Evolutionary conservation across 2,888 invertebrate genomes (phyloP).

Genomic region (Acanthosoma haemorrhoidale): DNA sequence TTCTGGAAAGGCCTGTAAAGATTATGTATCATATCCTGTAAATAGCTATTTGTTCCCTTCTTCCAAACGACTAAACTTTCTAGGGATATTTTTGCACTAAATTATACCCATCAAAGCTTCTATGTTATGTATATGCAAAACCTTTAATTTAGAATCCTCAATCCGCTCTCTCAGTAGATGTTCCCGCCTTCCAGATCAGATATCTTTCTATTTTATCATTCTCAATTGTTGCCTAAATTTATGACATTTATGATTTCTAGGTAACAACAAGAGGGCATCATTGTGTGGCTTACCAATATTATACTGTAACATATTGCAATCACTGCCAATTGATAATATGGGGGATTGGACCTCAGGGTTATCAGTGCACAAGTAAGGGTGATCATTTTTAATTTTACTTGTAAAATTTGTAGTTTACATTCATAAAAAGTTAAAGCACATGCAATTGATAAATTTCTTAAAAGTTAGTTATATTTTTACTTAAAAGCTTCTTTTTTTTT

Average conservation of each 20-base stretch:
- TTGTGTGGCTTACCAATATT: conserved; percentile 81
- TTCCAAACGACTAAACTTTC: no score
- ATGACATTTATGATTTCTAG: conserved; percentile 47
- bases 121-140: neutral
- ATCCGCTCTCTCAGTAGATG: no score
- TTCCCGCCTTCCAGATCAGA: neutral
- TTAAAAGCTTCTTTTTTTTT: neutral
- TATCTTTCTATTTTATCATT: neutral
- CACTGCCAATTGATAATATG: conserved; percentile 87
- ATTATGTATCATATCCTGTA: no score
- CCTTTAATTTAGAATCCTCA: no score
- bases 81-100: no score
- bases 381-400: neutral
- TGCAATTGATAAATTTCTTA: no score
- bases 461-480: no score
- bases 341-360: conserved; percentile 95
- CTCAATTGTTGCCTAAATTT: neutral
- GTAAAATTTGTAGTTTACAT: no score
- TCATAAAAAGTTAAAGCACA: no score
- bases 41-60: no score
- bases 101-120: no score
- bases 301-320: conserved; percentile 85
- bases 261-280: conserved; percentile 83
- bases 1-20: no score
- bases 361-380: conserved; percentile 79